phyloP scores from a whole-genome alignment of 2,113 vertebrate genomes.

The Galeopterus variegatus region DNA sequence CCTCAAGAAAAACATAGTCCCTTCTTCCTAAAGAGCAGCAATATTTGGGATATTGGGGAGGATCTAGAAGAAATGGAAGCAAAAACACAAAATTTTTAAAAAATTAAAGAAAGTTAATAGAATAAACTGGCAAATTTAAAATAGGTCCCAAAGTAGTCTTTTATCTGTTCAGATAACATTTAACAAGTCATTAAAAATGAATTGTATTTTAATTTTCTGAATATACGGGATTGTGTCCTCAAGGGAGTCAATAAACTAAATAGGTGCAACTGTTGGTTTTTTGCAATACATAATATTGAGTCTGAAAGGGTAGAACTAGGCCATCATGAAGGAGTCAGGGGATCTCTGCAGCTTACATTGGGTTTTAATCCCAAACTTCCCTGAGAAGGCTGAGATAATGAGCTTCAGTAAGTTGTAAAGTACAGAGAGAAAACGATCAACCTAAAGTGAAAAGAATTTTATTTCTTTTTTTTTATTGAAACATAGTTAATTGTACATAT shows the following conservation, averaged over 20 bases:
- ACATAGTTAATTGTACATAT: too few relatives aligned
- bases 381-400: neutral
- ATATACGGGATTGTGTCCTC: neutral
- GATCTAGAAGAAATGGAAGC: neutral
- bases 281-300: neutral
- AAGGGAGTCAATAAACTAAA: slow-evolving; percentile 5
- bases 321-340: neutral
- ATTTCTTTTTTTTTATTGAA: neutral
- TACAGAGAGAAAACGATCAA: neutral
- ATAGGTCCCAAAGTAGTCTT: slow-evolving; percentile 4
- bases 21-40: neutral
- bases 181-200: slow-evolving; percentile 30
- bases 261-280: neutral
- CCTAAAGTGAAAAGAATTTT: neutral
- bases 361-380: slow-evolving; percentile 8
- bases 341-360: neutral
- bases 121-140: slow-evolving; percentile 19
- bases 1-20: neutral
- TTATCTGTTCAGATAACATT: slow-evolving; percentile 20
- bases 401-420: neutral
- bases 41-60: neutral
- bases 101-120: neutral
- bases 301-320: neutral
- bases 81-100: neutral
- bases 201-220: slow-evolving; percentile 21